A percentile compares a stretch with the other conserved stretches of the same genome.
phyloP scores from a whole-genome alignment of 2,888 invertebrate species.

The Tupiocoris notatus region DNA sequence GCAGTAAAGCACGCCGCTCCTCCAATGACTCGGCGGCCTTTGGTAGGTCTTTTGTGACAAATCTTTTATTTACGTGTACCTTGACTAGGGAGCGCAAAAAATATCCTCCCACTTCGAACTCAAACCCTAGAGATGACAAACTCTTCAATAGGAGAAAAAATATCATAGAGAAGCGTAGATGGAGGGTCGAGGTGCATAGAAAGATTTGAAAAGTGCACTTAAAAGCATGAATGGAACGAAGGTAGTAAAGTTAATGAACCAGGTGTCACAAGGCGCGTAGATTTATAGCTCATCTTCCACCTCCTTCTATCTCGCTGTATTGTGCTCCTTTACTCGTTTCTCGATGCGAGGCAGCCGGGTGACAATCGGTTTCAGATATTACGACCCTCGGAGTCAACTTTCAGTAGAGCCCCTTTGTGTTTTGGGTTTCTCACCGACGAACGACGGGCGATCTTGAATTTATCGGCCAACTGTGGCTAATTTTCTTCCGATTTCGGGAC shows the following conservation, averaged over 20 bases:
- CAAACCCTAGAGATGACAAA: not conserved
- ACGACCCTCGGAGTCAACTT: not conserved
- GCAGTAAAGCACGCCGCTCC: not conserved
- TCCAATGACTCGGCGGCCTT: slow-evolving; percentile 2
- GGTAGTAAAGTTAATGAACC: slow-evolving; percentile 33
- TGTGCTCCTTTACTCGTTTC: not conserved
- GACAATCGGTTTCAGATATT: not conserved
- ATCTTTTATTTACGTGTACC: slow-evolving; percentile 33
- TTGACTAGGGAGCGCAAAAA: slow-evolving; percentile 9
- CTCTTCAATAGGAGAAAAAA: not conserved
- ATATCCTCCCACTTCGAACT: slow-evolving; percentile 18
- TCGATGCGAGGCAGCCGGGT: not conserved
- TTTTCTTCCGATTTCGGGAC: not conserved
- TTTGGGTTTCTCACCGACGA: not conserved
- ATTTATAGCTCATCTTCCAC: slow-evolving; percentile 23
- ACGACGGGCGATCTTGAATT: not conserved
- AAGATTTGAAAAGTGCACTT: slow-evolving; percentile 33
- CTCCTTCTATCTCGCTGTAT: not conserved
- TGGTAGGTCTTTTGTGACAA: slow-evolving; percentile 28
- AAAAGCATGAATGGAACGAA: slow-evolving; percentile 20
- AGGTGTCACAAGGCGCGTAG: slow-evolving; percentile 29
- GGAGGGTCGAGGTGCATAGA: not conserved
- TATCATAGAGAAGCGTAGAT: not conserved
- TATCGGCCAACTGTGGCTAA: not conserved
- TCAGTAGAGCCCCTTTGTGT: not conserved